Evolutionary conservation across 2,797 vertebrate species (phyloP).

Genomic region (Lepidocolaptes lacrymiger): DNA sequence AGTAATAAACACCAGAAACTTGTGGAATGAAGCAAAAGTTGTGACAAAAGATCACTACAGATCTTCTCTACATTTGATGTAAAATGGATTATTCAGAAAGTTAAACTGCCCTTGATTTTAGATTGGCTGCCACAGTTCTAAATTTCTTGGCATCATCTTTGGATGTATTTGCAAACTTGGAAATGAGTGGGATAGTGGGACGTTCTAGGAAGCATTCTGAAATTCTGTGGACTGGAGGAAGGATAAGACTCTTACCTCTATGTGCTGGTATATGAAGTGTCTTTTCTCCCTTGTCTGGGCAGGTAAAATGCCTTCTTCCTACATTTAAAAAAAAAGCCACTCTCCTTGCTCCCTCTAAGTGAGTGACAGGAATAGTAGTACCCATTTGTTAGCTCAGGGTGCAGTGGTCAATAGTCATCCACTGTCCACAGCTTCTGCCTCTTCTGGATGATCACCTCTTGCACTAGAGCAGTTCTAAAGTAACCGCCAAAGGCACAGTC

Average conservation of each 20-base stretch:
- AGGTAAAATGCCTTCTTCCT: background rate
- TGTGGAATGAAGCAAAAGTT: background rate
- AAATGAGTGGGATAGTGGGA: background rate
- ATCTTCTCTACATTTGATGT: background rate
- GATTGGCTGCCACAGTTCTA: background rate
- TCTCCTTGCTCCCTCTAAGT: background rate
- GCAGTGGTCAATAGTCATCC: background rate
- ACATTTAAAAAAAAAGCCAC: background rate
- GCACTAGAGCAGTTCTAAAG: background rate
- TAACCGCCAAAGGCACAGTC: rapidly evolving
- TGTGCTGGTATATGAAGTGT: background rate
- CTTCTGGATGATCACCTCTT: background rate
- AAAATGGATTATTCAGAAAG: background rate
- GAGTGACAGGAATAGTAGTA: background rate
- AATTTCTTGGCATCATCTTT: background rate
- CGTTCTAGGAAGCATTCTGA: background rate
- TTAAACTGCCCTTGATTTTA: background rate
- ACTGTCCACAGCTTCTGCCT: background rate
- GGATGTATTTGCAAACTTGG: background rate
- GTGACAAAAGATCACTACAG: background rate
- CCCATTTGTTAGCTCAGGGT: background rate
- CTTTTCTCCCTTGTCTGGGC: background rate
- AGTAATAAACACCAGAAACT: background rate
- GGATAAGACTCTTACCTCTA: background rate
- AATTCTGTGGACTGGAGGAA: background rate